Conservation (phyloP, 2,113 vertebrate species). For the Uropsilus gracilis region DNA sequence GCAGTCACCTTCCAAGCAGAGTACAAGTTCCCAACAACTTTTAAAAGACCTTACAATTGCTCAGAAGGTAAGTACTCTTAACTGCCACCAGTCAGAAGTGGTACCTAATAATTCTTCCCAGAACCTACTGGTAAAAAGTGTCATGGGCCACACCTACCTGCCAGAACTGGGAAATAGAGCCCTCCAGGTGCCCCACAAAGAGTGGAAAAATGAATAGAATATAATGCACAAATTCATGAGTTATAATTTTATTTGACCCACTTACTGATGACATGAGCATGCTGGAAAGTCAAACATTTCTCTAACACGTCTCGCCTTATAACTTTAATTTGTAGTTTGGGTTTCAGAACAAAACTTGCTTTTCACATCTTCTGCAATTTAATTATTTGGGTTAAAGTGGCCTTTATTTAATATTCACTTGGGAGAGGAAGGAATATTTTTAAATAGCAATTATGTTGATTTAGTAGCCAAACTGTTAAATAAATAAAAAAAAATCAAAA, state of each 20-base stretch:
- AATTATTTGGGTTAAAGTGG: not conserved
- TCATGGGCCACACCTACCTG: fast-evolving
- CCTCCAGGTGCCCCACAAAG: not conserved
- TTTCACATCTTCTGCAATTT: slow-evolving; percentile 8
- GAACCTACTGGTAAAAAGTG: too few relatives aligned
- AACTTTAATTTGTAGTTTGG: slow-evolving; percentile 19
- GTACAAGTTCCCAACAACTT: not conserved
- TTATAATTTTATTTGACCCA: not conserved
- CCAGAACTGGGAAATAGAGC: not conserved
- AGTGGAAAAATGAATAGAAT: fast-evolving
- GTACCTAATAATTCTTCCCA: not conserved
- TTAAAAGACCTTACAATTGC: not conserved
- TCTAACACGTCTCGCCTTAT: not conserved
- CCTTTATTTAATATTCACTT: not conserved
- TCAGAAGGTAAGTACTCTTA: fast-evolving
- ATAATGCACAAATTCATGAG: not conserved
- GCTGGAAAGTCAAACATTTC: not conserved
- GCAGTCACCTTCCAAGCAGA: not conserved
- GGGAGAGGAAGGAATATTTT: slow-evolving; percentile 2
- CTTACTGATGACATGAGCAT: not conserved
- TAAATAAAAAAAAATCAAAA: not conserved
- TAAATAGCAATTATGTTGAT: slow-evolving; percentile 19
- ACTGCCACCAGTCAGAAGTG: not conserved
- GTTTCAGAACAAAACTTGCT: not conserved
- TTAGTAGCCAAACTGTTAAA: not conserved